These are phyloP conservation scores for Drosophila ananassae DNA, from an alignment of 1,140 invertebrate species.

Conservation along the genomic window DNA sequence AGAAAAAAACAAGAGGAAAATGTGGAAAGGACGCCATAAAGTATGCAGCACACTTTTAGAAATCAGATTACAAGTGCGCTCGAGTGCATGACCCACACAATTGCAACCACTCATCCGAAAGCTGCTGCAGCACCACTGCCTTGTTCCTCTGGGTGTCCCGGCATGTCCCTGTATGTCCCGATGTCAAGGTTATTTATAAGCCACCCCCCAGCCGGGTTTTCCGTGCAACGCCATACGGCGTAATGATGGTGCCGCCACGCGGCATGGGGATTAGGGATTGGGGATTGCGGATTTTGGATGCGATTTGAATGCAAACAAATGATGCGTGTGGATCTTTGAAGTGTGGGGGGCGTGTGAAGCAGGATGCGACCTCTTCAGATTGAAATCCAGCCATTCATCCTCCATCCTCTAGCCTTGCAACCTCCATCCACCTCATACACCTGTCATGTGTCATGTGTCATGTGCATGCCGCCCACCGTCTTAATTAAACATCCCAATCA, in stretches of 20 bases:
- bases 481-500: conserved; percentile 57
- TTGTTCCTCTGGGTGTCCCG: conserved; percentile 1
- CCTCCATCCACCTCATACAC: conserved; percentile 3
- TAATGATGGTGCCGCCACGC: conserved; percentile 34
- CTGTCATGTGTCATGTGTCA: conserved; percentile 34
- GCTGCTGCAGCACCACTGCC: background rate
- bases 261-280: background rate
- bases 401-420: background rate
- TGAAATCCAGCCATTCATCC: background rate
- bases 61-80: conserved; percentile 73
- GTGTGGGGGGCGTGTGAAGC: conserved; percentile 25
- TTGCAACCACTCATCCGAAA: conserved; percentile 13
- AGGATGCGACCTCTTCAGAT: conserved; percentile 22
- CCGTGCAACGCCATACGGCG: conserved; percentile 25
- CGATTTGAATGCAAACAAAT: conserved; percentile 51
- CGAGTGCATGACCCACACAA: conserved; percentile 71
- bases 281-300: conserved; percentile 17
- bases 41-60: conserved; percentile 72
- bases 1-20: background rate
- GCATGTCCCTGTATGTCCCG: conserved; percentile 8
- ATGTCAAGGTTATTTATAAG: conserved; percentile 76
- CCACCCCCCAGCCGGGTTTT: background rate
- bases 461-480: conserved; percentile 25
- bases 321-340: conserved; percentile 24
- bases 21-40: conserved; percentile 47